Base-by-base conservation (phyloP, 2,113 vertebrate genomes). In the Mionectes macconnelli region DNA sequence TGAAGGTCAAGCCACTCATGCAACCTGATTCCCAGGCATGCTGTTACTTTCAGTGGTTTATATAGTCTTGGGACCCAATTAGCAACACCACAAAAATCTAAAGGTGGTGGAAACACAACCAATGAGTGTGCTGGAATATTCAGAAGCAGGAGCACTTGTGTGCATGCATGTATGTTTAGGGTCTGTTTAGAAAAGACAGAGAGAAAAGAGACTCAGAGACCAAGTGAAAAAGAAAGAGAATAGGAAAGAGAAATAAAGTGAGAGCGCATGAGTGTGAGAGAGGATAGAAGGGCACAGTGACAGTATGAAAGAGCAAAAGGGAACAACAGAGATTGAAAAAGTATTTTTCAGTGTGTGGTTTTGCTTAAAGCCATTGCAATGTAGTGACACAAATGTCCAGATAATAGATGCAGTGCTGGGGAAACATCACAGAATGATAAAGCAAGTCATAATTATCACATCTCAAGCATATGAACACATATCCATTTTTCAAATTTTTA, bases 401-500 rank as follows among this genome's bases (percentile, higher is more conserved):
- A 63, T 42, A 39, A 94, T 12, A 86, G 55, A 24, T 8, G 72
- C 55, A 89, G 72, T 64, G n/a, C 67, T 45, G 42, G 40, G 39
- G 45, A 90, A 56, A 90, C 42, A 73, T 75, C 70, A 82, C 70
- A 76, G 63, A 82, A 88, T 27, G 75, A 80, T 28, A 92, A 30
- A 70, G 55, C 11, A 72, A 75, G n/a, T 90, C 52, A 52, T 22
- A 84, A 47, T 84, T 89, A 37, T 40, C n/a, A 23, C 15, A 57
- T 78, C 50, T 57, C 22, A 84, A 79, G 84, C 68, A 72, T 64
- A 91, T 35, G 40, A 88, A 87, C 24, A 23, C 23, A 45, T 78
- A 80, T 83, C 74, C 53, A 28, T 84, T 92, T 93, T 87, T 82
- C 63, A 95, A 92, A 90, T 49, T 10, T 76, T 88, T 66, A 80